These are phyloP conservation scores for Sapayoa aenigma DNA, from an alignment of 2,113 vertebrate genomes.

Conservation along the genomic window DNA sequence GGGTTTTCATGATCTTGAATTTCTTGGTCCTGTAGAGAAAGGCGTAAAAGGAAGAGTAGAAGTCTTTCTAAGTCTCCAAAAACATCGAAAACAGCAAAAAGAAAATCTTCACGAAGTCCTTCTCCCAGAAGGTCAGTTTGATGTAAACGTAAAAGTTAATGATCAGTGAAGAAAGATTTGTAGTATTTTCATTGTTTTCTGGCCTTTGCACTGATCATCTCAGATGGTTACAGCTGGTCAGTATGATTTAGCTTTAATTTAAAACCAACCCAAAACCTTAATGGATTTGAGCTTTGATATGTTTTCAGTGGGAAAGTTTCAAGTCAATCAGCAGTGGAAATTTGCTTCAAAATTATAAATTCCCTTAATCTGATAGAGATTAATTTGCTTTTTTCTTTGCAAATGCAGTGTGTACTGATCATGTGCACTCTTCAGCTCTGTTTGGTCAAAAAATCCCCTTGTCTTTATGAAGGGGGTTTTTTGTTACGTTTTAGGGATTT, in stretches of 20 bases:
- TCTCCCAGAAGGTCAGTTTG: slow-evolving; percentile 84
- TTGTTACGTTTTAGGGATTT: not conserved
- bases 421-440: not conserved
- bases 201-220: not conserved
- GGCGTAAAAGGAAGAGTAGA: slow-evolving; percentile 83
- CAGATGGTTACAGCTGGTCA: not conserved
- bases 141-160: not conserved
- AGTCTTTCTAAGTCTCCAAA: slow-evolving; percentile 82
- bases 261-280: not conserved
- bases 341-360: not conserved
- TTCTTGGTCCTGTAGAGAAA: slow-evolving; percentile 74
- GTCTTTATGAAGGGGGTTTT: accelerated
- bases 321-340: not conserved
- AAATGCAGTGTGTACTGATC: accelerated
- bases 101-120: slow-evolving; percentile 82
- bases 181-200: not conserved
- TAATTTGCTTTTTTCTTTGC: not conserved
- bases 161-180: not conserved
- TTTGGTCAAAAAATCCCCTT: not conserved
- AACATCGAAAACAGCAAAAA: slow-evolving; percentile 82
- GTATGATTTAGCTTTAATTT: not conserved
- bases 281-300: not conserved
- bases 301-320: not conserved
- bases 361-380: not conserved
- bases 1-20: not conserved